phyloP scores from a whole-genome alignment of 2,888 invertebrate genomes.

The Papilio demoleus region DNA sequence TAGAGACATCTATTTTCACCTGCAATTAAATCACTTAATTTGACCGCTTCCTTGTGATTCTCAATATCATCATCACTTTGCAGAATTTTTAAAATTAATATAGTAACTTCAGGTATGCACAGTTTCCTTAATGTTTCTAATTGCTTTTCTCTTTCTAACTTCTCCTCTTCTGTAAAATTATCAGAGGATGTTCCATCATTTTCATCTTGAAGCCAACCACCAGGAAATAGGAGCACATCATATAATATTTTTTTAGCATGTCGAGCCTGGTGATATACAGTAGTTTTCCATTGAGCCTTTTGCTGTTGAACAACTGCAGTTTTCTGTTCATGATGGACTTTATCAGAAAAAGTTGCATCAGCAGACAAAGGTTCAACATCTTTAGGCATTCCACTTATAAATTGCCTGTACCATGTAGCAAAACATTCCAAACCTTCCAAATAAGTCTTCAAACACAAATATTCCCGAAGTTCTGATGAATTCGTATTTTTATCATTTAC shows the following conservation, averaged over 20 bases:
- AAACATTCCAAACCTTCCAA: constrained; percentile 94
- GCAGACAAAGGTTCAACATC: constrained; percentile 84
- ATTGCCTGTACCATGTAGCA: constrained; percentile 94
- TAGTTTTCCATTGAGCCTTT: constrained; percentile 88
- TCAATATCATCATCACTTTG: constrained; percentile 89
- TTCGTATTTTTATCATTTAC: constrained; percentile 67
- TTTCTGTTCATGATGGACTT: constrained; percentile 94
- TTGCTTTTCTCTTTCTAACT: constrained; percentile 85
- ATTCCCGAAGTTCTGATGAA: constrained; percentile 87
- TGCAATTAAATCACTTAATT: constrained; percentile 91
- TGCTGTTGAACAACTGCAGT: constrained; percentile 91
- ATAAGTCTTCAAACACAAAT: constrained; percentile 94
- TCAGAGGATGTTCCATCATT: constrained; percentile 77
- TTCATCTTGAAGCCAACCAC: constrained; percentile 94
- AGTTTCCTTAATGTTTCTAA: constrained; percentile 89
- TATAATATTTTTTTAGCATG: constrained; percentile 91
- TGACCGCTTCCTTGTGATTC: constrained; percentile 87
- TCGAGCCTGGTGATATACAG: constrained; percentile 88
- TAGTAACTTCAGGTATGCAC: constrained; percentile 92
- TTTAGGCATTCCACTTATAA: constrained; percentile 90
- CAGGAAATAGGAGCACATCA: constrained; percentile 94
- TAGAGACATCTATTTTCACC: constrained; percentile 91
- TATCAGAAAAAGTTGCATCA: constrained; percentile 91
- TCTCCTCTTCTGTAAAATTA: constrained; percentile 74
- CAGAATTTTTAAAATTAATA: constrained; percentile 91